Evolutionary conservation across 2,113 vertebrate species (phyloP), one percentile per base, ranked within the genome.

Genomic region (Eretmochelys imbricata): DNA sequence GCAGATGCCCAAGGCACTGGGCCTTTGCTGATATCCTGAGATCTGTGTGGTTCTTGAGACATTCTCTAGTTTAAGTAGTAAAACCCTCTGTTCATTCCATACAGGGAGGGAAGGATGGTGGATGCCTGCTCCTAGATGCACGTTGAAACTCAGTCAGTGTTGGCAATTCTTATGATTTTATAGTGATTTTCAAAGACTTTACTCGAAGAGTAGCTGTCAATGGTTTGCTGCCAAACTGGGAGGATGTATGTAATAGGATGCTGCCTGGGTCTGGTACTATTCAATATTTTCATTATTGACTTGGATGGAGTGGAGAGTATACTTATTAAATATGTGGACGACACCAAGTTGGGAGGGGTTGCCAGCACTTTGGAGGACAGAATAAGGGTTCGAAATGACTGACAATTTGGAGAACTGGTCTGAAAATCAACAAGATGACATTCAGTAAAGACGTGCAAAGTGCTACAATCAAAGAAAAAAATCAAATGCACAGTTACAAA

Each of bases 1-100:
- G 3, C 12, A 48, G 27, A 49, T 82, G 42, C 48, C 89, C 42
- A 29, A 5, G 31, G 29, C 29, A 35, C 31, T 65, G 31, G 16
- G 62, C 31, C 35, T 65, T 65, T 65, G 31, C 62, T 72, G 20
- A 82, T 80, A 72, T 78, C 48, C 65, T 38, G 42, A 49, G 78
- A 22, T 38, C 59, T 72, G n/a, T 6, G 0, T 5, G 35, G 25
- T 25, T 59, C 48, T 76, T 54, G 35, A 53, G 24, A 11, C 3
- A 12, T 54, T 14, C 38, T 0, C 53, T 59, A 29, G 13, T 7
- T 1, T 12, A 8, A 82, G 48, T 13, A 82, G 31, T 1, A 53
- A 50, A 1, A 1, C 1, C 29, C 35, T 3, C 42, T 3, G 0
- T 50, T 81, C 22, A 14, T 50, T 46, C 3, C 65, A 83, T 51